These are phyloP conservation scores for Paramormyrops hopkinsi DNA, from an alignment of 2,797 vertebrate species.

Conservation along the genomic window DNA sequence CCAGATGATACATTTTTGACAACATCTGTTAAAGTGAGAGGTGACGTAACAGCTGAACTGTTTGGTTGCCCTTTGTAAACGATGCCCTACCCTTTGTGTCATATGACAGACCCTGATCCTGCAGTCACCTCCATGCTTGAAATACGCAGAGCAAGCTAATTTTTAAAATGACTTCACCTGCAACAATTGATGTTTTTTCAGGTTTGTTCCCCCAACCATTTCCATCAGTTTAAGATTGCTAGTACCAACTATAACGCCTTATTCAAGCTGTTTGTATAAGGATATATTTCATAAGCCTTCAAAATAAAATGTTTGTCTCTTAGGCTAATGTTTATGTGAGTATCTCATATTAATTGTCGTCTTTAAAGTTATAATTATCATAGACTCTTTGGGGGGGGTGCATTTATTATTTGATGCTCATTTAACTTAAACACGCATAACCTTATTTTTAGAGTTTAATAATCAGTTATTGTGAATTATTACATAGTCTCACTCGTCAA, in stretches of 20 bases:
- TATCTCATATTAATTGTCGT: not conserved
- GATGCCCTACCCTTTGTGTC: conserved; percentile 52
- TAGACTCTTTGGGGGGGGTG: not conserved
- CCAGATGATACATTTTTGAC: conserved; percentile 17
- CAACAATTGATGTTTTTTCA: conserved; percentile 27
- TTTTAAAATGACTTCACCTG: conserved; percentile 57
- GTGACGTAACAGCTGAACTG: conserved; percentile 38
- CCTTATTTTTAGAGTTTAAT: not conserved
- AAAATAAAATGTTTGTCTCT: conserved; percentile 27
- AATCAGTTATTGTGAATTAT: not conserved
- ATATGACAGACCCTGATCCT: conserved; percentile 42
- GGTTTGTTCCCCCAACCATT: conserved; percentile 5
- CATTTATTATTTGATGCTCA: not conserved
- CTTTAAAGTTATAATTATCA: not conserved
- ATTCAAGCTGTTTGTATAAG: conserved; percentile 25
- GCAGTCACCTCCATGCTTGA: conserved; percentile 36
- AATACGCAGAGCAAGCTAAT: conserved; percentile 27
- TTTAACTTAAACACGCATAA: not conserved
- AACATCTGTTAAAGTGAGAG: conserved; percentile 26
- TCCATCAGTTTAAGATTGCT: not conserved
- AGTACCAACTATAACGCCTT: conserved; percentile 14
- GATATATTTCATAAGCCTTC: conserved; percentile 23
- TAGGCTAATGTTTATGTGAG: not conserved
- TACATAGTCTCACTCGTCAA: not conserved
- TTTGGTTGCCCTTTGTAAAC: conserved; percentile 48